phyloP scores from a whole-genome alignment of 2,113 vertebrate genomes.

The Ceuthmochares aereus region DNA sequence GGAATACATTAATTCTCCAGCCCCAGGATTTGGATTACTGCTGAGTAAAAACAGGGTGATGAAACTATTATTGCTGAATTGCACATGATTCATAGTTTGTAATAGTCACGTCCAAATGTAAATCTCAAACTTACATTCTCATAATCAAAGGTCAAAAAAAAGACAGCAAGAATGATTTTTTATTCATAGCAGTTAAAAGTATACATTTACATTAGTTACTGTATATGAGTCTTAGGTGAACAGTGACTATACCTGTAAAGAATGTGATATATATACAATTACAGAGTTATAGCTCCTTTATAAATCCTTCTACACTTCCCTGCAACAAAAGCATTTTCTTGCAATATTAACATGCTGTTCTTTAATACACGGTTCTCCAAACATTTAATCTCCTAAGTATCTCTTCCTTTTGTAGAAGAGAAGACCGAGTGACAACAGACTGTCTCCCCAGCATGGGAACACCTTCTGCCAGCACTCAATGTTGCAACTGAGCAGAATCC shows the following conservation, averaged over 20 bases:
- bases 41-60: conserved; percentile 25
- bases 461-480: neutral
- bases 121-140: conserved; percentile 35
- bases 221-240: neutral
- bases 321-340: conserved; percentile 53
- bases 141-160: conserved; percentile 54
- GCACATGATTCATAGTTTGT: conserved; percentile 10
- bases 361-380: conserved; percentile 7
- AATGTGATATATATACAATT: neutral
- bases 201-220: neutral
- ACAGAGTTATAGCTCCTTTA: conserved; percentile 5
- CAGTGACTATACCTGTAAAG: conserved; percentile 13
- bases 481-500: neutral
- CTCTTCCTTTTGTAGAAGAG: neutral
- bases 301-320: conserved; percentile 33
- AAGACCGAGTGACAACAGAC: conserved; percentile 37
- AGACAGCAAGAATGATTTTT: conserved; percentile 42
- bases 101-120: conserved; percentile 48
- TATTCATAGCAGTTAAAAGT: conserved; percentile 24
- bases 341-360: conserved; percentile 10
- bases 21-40: neutral
- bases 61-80: conserved; percentile 47
- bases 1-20: neutral
- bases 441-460: conserved; percentile 47
- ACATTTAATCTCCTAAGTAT: conserved; percentile 3